phyloP scores from a whole-genome alignment of 2,113 vertebrate species.

The Xiphorhynchus elegans region DNA sequence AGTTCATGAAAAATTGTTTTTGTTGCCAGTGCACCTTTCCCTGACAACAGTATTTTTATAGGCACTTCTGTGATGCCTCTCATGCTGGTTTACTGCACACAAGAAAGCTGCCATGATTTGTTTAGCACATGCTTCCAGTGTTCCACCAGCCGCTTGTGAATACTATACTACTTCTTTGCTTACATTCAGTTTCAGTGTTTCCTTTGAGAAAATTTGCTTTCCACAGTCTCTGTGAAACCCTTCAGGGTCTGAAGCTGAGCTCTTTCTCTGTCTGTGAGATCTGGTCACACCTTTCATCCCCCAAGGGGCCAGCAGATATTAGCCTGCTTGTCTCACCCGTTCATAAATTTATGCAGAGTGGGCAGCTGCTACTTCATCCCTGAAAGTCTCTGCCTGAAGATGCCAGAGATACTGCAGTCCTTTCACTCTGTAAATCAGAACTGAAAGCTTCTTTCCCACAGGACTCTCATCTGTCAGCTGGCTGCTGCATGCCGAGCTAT shows the following conservation, averaged over 20 bases:
- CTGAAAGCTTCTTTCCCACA: conserved; percentile 5
- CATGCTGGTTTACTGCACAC: neutral
- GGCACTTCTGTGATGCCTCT: neutral
- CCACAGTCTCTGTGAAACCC: neutral
- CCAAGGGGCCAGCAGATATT: neutral
- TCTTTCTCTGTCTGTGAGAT: neutral
- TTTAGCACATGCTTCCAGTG: neutral
- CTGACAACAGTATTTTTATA: neutral
- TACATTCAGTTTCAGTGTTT: neutral
- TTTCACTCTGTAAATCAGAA: conserved; percentile 51
- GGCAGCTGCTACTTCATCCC: conserved; percentile 13
- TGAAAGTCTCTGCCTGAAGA: conserved; percentile 1
- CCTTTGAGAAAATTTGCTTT: neutral
- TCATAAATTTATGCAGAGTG: conserved; percentile 21
- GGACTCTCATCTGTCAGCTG: conserved; percentile 15
- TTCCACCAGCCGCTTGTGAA: neutral
- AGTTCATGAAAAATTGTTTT: neutral
- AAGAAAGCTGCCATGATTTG: neutral
- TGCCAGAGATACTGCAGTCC: conserved; percentile 16
- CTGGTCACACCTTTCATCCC: neutral
- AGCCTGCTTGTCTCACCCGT: neutral
- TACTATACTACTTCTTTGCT: neutral
- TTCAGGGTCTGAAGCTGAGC: neutral
- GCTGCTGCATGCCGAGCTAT: neutral
- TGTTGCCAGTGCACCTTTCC: neutral